phyloP scores from a whole-genome alignment of 2,888 invertebrate genomes.

The Morpho deidamia region DNA sequence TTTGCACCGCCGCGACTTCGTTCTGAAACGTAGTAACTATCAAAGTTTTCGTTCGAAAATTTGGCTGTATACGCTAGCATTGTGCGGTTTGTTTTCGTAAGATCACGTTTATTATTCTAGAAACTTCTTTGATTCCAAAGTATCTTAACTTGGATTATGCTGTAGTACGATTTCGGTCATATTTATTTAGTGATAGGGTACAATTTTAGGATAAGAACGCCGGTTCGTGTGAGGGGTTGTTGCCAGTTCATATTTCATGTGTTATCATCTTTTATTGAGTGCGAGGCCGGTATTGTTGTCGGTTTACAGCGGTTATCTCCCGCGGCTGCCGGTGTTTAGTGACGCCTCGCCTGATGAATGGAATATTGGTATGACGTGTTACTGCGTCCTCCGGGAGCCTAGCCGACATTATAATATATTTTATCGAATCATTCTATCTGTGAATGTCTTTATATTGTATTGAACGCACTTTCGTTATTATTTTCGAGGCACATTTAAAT shows the following conservation, averaged over 20 bases:
- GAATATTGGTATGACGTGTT: conserved; percentile 53
- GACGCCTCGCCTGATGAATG: conserved; percentile 65
- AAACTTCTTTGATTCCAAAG: conserved; percentile 35
- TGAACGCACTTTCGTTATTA: conserved; percentile 12
- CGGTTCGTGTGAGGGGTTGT: conserved; percentile 51
- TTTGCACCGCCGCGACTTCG: conserved; percentile 59
- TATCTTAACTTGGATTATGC: conserved; percentile 36
- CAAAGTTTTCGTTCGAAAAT: conserved; percentile 66
- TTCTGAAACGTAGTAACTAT: conserved; percentile 74
- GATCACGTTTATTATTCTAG: conserved; percentile 61
- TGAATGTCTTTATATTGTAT: conserved; percentile 9
- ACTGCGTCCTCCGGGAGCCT: conserved; percentile 30
- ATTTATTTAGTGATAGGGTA: conserved; percentile 25
- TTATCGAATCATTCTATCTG: conserved; percentile 20
- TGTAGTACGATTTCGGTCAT: conserved; percentile 29
- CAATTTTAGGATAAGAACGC: conserved; percentile 23
- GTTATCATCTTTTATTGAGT: conserved; percentile 79
- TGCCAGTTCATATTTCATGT: conserved; percentile 76
- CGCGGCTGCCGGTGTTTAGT: conserved; percentile 68
- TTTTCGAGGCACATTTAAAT: background rate
- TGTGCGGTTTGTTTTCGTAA: conserved; percentile 71
- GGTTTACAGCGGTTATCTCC: conserved; percentile 74
- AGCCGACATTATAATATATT: conserved; percentile 27
- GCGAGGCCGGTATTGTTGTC: conserved; percentile 73
- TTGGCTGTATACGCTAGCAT: conserved; percentile 64